A percentile compares a stretch with the other conserved stretches of the same genome.
Conservation (phyloP, 2,797 vertebrate genomes). For the Toxotes lorentzi region DNA sequence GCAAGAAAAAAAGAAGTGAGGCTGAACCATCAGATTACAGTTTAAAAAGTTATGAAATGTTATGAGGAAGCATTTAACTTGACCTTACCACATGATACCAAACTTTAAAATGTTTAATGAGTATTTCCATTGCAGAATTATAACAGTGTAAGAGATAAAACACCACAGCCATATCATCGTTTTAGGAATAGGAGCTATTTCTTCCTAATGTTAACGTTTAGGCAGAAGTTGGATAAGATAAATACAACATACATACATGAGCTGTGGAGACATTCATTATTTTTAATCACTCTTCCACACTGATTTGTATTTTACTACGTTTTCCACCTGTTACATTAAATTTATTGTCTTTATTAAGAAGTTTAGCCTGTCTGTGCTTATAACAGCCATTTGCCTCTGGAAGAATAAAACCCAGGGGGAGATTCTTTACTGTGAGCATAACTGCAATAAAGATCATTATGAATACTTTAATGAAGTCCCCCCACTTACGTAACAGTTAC, state of each 20-base stretch:
- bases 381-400: neutral
- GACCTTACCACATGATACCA: neutral
- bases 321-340: constrained; percentile 17
- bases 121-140: neutral
- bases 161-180: neutral
- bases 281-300: neutral
- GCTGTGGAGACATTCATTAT: constrained; percentile 7
- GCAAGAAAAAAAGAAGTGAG: neutral
- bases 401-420: constrained; percentile 19
- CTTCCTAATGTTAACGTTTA: constrained; percentile 2
- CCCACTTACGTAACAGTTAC: constrained; percentile 35
- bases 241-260: constrained; percentile 22
- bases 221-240: neutral
- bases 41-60: constrained; percentile 15
- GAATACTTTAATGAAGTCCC: constrained; percentile 30
- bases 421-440: constrained; percentile 2
- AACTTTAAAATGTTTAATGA: constrained; percentile 37
- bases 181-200: neutral
- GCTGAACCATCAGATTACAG: neutral
- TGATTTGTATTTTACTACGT: constrained; percentile 23
- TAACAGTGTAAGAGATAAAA: neutral
- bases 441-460: constrained; percentile 19
- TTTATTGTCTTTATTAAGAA: constrained; percentile 23
- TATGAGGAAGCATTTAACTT: neutral
- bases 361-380: neutral